Conservation (phyloP, 1,140 invertebrate species). For the Olivierus martensii region DNA sequence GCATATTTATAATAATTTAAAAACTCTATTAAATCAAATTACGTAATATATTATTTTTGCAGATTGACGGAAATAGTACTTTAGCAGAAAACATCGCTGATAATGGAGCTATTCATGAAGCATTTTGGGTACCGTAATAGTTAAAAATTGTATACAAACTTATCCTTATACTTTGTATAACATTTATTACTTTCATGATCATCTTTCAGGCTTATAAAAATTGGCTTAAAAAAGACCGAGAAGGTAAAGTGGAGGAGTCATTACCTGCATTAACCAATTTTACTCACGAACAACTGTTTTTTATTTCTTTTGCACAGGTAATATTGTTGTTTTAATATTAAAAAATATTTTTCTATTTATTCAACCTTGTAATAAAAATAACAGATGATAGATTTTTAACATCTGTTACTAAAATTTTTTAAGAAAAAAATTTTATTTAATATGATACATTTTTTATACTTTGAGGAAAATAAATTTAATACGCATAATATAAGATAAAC, state of each 20-base stretch:
- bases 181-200: not conserved
- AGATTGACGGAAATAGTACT: slow-evolving; percentile 56
- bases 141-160: not conserved
- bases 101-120: slow-evolving; percentile 79
- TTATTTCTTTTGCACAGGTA: slow-evolving; percentile 65
- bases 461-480: not conserved
- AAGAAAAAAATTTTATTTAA: too few relatives aligned
- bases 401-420: too few relatives aligned
- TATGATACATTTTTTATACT: too few relatives aligned
- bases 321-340: slow-evolving; percentile 36
- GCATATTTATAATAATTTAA: too few relatives aligned
- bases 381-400: too few relatives aligned
- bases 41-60: not conserved
- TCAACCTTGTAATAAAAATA: too few relatives aligned
- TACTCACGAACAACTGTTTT: slow-evolving; percentile 65
- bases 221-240: not conserved
- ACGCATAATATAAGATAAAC: not conserved
- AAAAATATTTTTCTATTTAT: not conserved
- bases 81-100: slow-evolving; percentile 78
- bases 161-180: too few relatives aligned
- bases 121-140: slow-evolving; percentile 43
- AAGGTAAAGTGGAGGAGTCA: slow-evolving; percentile 32
- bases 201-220: slow-evolving; percentile 7
- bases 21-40: too few relatives aligned
- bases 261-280: slow-evolving; percentile 53